Conservation (phyloP, 2,113 vertebrate species). For the Mixornis gularis region DNA sequence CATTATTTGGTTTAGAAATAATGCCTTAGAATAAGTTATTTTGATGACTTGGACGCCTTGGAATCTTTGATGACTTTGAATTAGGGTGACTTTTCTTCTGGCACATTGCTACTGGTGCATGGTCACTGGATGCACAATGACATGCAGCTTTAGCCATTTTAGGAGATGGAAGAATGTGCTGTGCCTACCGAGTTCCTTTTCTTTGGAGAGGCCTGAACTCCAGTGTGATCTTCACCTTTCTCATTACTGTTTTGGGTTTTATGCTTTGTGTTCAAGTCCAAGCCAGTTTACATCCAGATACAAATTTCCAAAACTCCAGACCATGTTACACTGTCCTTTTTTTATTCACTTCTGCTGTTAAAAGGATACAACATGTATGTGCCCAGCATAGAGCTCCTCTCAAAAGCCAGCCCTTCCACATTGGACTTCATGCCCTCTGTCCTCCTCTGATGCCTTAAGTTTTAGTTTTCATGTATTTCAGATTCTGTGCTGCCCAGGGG, state of each 20-base stretch:
- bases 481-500: background rate
- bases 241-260: background rate
- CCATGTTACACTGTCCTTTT: background rate
- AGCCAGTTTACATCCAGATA: background rate
- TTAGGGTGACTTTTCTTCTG: background rate
- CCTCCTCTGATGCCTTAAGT: background rate
- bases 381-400: fast-evolving
- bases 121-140: fast-evolving
- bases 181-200: fast-evolving
- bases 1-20: background rate
- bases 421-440: fast-evolving
- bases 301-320: background rate
- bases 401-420: background rate
- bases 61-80: background rate
- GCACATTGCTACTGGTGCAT: background rate
- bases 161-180: background rate
- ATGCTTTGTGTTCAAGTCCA: background rate
- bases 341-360: background rate
- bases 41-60: background rate
- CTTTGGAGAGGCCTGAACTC: background rate
- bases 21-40: background rate
- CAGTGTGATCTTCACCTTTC: background rate
- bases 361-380: fast-evolving
- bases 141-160: background rate
- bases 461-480: background rate